Evolutionary conservation across 2,113 vertebrate genomes (phyloP).

Genomic region (Illadopsis cleaveri): DNA sequence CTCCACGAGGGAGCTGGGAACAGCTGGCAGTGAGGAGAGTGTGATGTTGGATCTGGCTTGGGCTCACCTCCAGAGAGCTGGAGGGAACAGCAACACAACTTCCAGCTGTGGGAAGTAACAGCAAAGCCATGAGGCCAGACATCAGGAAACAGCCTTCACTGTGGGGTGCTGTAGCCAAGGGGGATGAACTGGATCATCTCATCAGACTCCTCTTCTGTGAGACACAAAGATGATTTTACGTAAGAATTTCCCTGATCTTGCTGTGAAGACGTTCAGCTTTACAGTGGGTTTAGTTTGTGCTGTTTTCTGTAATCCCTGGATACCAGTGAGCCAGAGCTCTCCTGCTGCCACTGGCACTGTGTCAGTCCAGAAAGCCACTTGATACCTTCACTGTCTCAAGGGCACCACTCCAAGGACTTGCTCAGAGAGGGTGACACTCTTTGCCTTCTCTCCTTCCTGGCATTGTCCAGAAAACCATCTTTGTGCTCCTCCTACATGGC

Average conservation of each 20-base stretch:
- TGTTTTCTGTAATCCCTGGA: not conserved
- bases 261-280: not conserved
- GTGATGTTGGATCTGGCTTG: not conserved
- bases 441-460: not conserved
- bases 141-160: not conserved
- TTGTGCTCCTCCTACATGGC: not conserved
- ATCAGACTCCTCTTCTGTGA: fast-evolving
- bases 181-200: not conserved
- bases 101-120: constrained; percentile 16
- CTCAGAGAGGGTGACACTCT: not conserved
- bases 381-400: not conserved
- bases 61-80: not conserved
- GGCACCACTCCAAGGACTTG: not conserved
- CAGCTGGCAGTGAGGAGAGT: not conserved
- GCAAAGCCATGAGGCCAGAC: not conserved
- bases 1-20: not conserved
- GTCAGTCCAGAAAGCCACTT: not conserved
- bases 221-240: not conserved
- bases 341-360: not conserved
- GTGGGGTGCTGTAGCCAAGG: not conserved
- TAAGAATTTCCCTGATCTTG: not conserved
- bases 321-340: not conserved
- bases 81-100: not conserved
- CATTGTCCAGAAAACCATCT: not conserved
- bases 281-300: not conserved